A percentile compares a stretch with the other conserved stretches of the same genome.
These are phyloP conservation scores for Drosophila sp. DNA, from an alignment of 1,140 invertebrate species.

Conservation along the genomic window DNA sequence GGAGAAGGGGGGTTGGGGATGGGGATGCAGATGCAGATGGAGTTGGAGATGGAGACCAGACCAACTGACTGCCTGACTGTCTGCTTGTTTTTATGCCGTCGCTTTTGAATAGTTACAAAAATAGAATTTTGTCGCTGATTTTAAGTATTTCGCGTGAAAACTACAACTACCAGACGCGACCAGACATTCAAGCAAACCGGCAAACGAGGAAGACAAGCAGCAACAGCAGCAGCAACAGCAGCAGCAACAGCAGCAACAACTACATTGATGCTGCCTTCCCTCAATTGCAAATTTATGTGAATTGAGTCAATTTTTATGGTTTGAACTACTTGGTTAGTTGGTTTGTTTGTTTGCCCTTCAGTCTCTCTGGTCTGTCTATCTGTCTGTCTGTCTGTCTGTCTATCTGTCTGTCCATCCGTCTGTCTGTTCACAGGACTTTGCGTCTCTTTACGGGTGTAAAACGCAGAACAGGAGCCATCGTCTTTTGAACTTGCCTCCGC, in stretches of 20 bases:
- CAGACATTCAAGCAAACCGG: constrained; percentile 41
- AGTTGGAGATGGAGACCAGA: neutral
- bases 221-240: constrained; percentile 10
- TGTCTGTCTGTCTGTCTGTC: constrained; percentile 47
- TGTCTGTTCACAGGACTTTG: constrained; percentile 59
- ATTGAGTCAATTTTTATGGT: constrained; percentile 81
- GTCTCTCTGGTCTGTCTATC: constrained; percentile 28
- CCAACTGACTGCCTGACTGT: constrained; percentile 46
- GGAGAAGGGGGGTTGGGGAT: neutral
- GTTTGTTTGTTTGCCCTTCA: constrained; percentile 42
- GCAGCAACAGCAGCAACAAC: constrained; percentile 18
- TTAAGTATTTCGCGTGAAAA: constrained; percentile 83
- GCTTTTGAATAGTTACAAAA: constrained; percentile 75
- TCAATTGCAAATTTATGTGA: constrained; percentile 81
- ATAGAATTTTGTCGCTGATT: constrained; percentile 82
- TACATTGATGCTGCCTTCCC: constrained; percentile 39
- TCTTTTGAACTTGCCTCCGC: constrained; percentile 62
- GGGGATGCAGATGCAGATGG: neutral
- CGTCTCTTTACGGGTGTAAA: constrained; percentile 74
- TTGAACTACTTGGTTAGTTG: constrained; percentile 47
- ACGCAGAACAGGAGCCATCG: constrained; percentile 62
- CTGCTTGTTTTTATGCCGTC: constrained; percentile 53
- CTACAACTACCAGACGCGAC: constrained; percentile 64
- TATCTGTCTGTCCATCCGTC: constrained; percentile 40
- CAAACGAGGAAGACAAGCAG: constrained; percentile 37